Percentiles rank a stretch among this genome's conserved stretches.
phyloP scores from a whole-genome alignment of 2,113 vertebrate genomes.

The Epinephelus cyanopodus region DNA sequence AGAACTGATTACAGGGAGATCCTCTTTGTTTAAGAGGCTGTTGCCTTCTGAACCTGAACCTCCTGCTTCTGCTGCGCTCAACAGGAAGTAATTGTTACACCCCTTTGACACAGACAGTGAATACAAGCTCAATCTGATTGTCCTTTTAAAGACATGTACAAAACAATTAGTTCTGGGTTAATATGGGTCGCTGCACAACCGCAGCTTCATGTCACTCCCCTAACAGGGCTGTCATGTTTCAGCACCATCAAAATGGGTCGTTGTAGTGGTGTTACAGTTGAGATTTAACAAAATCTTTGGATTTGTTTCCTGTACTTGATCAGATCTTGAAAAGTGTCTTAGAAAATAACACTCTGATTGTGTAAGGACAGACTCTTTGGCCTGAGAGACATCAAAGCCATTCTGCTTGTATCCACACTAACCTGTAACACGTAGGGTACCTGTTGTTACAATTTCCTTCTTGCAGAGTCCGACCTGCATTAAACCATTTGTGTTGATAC shows the following conservation, averaged over 20 bases:
- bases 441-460: not conserved
- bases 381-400: too few species aligned
- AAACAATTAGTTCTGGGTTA: slow-evolving; percentile 8
- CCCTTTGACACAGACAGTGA: not conserved
- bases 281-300: not conserved
- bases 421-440: not conserved
- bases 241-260: not conserved
- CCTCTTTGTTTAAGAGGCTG: slow-evolving; percentile 5
- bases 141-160: not conserved
- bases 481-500: not conserved
- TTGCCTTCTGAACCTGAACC: slow-evolving; percentile 18
- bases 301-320: not conserved
- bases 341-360: not conserved
- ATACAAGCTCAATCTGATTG: not conserved
- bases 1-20: slow-evolving; percentile 1
- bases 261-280: not conserved
- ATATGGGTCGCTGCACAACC: not conserved
- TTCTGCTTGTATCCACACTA: not conserved
- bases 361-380: not conserved
- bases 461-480: not conserved
- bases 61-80: not conserved
- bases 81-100: slow-evolving; percentile 20
- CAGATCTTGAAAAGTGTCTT: not conserved
- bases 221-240: not conserved
- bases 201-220: not conserved